Base-by-base conservation (phyloP, 2,113 vertebrate genomes). In the Artemisiospiza belli region DNA sequence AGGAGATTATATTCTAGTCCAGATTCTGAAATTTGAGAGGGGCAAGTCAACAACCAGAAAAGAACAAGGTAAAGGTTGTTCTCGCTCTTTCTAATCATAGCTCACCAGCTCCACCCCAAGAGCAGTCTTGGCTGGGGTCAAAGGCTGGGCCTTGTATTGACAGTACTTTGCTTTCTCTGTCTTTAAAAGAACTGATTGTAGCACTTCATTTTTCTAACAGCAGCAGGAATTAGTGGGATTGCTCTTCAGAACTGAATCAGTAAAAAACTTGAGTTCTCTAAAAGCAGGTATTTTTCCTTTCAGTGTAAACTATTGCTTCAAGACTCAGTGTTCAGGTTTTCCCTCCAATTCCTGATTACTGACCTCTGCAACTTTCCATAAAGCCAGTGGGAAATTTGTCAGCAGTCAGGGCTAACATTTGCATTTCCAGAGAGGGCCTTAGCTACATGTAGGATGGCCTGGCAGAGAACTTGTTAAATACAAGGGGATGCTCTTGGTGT, bases 71-170 rank as follows among this genome's bases (percentile, higher is more conserved):
- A 27, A 55, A 77, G 16, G 24, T 54, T 12, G 19, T 47, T 69
- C 44, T 74, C 20, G 17, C 8, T 76, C 9, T 74, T 10, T 24
- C 9, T 6, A 47, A 0, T 55, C 3, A 0, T 9, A 69, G 83
- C 83, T 96, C 85, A 90, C 33, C 43, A 83, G 78, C 81, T 95
- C 88, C 59, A 85, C 67, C 90, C 54, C 59, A 77, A 86, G 87
- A 91, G 57, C 68, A 52, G 31, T 68, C 72, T 41, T 78, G 35
- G 39, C 35, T 15, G 6, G 44, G 35, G 33, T 77, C 17, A 67
- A 67, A 90, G 54, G 55, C 43, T 62, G 55, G 17, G 30, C 33
- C 39, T 68, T 46, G 30, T 33, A n/a, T 20, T 46, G 31, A 37
- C 21, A 54, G 46, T 39, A 17, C 21, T 62, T 83, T 25, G 23